Base-by-base conservation (phyloP, 2,888 invertebrate genomes). In the Labia minor region DNA sequence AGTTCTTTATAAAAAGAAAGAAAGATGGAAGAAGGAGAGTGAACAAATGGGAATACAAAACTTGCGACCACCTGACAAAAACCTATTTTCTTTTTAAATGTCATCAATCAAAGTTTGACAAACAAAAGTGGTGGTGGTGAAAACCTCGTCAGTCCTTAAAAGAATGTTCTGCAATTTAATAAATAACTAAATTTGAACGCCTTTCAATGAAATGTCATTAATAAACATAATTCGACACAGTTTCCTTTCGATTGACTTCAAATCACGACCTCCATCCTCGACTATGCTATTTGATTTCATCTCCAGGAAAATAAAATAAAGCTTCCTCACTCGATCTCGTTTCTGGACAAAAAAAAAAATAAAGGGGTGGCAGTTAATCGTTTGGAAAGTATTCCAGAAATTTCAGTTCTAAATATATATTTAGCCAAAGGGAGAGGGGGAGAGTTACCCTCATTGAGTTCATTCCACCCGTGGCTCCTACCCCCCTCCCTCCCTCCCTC, bases 221-320 rank as follows among this genome's bases (percentile, higher is more conserved):
- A 49, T 49, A 49, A 49, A 49, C 49, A 49, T 49, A 49, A 49
- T 49, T 49, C 49, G 49, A 49, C 49, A 49, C 49, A 49, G 49
- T 49, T 49, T 49, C 49, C 49, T 49, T 49, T 49, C 49, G 49
- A 49, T 49, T 49, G 49, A 49, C 49, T 49, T 14, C 49, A 49
- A 49, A 49, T 49, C 49, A 49, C 49, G 16, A 49, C 49, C 49
- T 49, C 16, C 16, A 11, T 49, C 33, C 49, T 16, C 26, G 26
- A 6, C 26, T 3, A 4, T 49, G 49, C 6, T 49, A 49, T 49
- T 49, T 49, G 49, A 16, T 49, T 49, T 49, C 49, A 49, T 49
- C 49, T 49, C 49, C 49, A 49, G n/a, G 49, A 49, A 49, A 49
- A 49, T 11, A 49, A 49, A 49, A 49, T 49, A 49, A 49, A 10